These are phyloP conservation scores for Anhinga rufa DNA, from an alignment of 2,113 vertebrate species.

Conservation along the genomic window DNA sequence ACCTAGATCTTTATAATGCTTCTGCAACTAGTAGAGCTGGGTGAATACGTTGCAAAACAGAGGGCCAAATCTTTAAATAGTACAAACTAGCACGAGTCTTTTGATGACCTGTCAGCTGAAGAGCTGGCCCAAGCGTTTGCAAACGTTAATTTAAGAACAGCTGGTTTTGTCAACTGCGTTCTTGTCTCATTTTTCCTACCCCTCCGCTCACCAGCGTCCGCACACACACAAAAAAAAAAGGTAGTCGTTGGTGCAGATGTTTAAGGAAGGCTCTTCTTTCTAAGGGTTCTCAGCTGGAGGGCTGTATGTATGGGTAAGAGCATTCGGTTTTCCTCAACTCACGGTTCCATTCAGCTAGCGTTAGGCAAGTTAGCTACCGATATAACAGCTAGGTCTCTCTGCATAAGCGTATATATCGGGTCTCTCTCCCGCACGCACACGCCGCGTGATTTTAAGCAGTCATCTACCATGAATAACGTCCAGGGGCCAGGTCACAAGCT, in stretches of 20 bases:
- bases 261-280: neutral
- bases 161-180: neutral
- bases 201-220: neutral
- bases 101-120: neutral
- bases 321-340: neutral
- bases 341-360: neutral
- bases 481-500: slow-evolving; percentile 15
- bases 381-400: fast-evolving
- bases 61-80: neutral
- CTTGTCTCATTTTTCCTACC: neutral
- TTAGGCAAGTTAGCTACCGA: fast-evolving
- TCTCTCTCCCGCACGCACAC: neutral
- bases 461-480: neutral
- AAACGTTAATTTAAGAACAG: slow-evolving; percentile 3
- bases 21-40: neutral
- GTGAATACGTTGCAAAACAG: neutral
- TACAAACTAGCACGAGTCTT: neutral
- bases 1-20: neutral
- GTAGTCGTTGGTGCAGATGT: slow-evolving; percentile 24
- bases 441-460: neutral
- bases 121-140: neutral
- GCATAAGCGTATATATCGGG: fast-evolving
- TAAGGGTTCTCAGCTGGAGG: neutral
- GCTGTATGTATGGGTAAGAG: neutral
- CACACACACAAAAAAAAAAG: neutral